phyloP scores from a whole-genome alignment of 2,888 invertebrate species.

The Cactoblastis cactorum region DNA sequence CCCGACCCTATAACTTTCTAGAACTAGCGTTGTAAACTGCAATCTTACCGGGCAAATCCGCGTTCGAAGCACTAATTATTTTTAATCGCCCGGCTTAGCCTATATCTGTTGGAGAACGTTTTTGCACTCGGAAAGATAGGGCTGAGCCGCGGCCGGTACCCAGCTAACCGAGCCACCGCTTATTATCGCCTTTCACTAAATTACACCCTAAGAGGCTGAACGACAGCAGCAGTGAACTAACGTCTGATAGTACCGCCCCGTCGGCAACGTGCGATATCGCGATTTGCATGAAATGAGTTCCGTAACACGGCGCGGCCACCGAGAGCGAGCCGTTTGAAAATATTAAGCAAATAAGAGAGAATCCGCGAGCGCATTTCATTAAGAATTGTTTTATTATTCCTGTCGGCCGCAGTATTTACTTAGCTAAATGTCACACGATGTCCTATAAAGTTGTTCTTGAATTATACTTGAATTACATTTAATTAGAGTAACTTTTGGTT shows the following conservation, averaged over 20 bases:
- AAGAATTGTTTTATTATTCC: constrained; percentile 42
- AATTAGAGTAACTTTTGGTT: too few relatives aligned
- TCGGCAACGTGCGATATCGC: constrained; percentile 35
- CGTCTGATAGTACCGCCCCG: constrained; percentile 26
- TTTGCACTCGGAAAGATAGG: constrained; percentile 26
- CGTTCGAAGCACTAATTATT: constrained; percentile 57
- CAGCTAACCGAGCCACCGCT: constrained; percentile 29
- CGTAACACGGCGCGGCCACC: constrained; percentile 33
- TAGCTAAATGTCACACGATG: background rate
- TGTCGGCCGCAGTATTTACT: constrained; percentile 30
- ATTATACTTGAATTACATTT: too few relatives aligned
- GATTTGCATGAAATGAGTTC: constrained; percentile 60
- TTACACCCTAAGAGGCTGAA: constrained; percentile 42
- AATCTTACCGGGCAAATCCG: constrained; percentile 41
- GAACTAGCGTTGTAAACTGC: constrained; percentile 29
- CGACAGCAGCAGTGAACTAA: constrained; percentile 35
- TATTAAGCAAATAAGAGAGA: constrained; percentile 38
- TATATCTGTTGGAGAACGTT: constrained; percentile 37
- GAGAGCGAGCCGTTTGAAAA: constrained; percentile 28
- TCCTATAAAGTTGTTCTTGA: too few relatives aligned
- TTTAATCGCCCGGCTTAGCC: constrained; percentile 51
- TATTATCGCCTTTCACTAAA: constrained; percentile 47
- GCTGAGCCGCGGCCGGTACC: constrained; percentile 25
- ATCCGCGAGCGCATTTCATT: constrained; percentile 36
- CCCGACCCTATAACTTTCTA: constrained; percentile 15